These are phyloP conservation scores for Amphilophus citrinellus DNA, from an alignment of 2,113 vertebrate species.

Conservation along the genomic window DNA sequence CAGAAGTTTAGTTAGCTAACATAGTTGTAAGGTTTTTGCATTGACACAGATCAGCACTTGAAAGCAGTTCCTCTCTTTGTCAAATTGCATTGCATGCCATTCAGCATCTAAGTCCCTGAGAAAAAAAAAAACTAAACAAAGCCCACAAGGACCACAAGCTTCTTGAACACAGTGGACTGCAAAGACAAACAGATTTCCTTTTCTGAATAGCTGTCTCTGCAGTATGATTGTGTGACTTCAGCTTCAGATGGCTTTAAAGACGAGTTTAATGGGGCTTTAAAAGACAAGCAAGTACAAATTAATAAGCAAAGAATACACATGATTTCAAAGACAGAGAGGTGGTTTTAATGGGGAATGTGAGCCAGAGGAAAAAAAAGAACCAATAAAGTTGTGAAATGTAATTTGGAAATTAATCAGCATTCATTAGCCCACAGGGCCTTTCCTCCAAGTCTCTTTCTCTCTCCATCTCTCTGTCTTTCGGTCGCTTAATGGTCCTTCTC, in stretches of 20 bases:
- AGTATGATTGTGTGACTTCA: background rate
- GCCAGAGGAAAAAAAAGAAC: conserved; percentile 34
- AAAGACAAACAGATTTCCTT: conserved; percentile 4
- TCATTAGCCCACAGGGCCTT: conserved; percentile 73
- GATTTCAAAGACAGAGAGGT: conserved; percentile 10
- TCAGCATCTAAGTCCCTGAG: background rate
- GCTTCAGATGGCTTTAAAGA: conserved; percentile 20
- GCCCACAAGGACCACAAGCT: background rate
- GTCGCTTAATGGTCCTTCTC: conserved; percentile 65
- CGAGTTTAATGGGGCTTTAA: conserved; percentile 53
- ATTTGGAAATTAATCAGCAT: conserved; percentile 78
- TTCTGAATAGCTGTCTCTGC: background rate
- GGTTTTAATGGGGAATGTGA: conserved; percentile 16
- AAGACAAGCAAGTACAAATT: conserved; percentile 18
- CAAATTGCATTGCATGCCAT: background rate
- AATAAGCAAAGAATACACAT: conserved; percentile 22
- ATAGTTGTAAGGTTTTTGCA: background rate
- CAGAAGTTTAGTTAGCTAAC: background rate
- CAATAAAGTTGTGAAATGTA: conserved; percentile 68
- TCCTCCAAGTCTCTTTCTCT: conserved; percentile 38
- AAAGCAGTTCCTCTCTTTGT: background rate
- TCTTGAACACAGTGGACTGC: background rate
- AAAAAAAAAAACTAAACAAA: background rate
- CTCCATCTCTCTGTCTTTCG: conserved; percentile 37
- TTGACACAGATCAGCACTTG: background rate